Base-by-base conservation (phyloP, 2,888 invertebrate genomes). In the Suillia variegata region DNA sequence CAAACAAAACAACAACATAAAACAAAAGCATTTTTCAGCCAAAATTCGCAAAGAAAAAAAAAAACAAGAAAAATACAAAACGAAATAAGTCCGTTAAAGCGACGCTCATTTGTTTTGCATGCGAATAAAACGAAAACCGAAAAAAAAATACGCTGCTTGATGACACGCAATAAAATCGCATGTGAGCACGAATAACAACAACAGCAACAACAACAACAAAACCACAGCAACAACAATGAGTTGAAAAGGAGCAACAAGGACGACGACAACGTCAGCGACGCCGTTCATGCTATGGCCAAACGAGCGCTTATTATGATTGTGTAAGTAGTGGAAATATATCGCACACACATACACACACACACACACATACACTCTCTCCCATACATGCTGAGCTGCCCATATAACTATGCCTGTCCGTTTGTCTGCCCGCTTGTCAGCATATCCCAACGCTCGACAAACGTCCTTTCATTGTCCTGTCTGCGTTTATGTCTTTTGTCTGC, bases 141-240 rank as follows among this genome's bases (percentile, higher is more conserved):
- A n/a, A n/a, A n/a, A n/a, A n/a, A n/a, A n/a, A n/a, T n/a, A 20
- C 13, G 6, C 45, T 45, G 17, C 20, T 18, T 45, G 20, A 17
- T 20, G 73, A 68, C 75, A 75, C 76, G 75, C 75, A 77, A 76
- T 71, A 75, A 68, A 74, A 70, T 75, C 72, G 74, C 76, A 76
- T 75, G 77, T 67, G 68, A 69, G 67, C 75, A 77, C 71, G 63
- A 74, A 62, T 67, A 71, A 67, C 70, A 65, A 68, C 49, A 34
- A 22, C 49, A 56, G 22, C 38, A 47, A 33, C 22, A 34, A 50
- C n/a, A 31, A 45, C 21, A 45, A 47, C 47, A 10, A 53, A n/a
- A 13, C n/a, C 57, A 17, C n/a, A n/a, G n/a, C n/a, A 48, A 48
- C 31, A 48, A 42, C 45, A 57, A 33, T 34, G 50, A 34, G 21